phyloP scores from a whole-genome alignment of 30 jellyfish, hydroid and myxozoan genomes.

The Nemopilema nomurai region DNA sequence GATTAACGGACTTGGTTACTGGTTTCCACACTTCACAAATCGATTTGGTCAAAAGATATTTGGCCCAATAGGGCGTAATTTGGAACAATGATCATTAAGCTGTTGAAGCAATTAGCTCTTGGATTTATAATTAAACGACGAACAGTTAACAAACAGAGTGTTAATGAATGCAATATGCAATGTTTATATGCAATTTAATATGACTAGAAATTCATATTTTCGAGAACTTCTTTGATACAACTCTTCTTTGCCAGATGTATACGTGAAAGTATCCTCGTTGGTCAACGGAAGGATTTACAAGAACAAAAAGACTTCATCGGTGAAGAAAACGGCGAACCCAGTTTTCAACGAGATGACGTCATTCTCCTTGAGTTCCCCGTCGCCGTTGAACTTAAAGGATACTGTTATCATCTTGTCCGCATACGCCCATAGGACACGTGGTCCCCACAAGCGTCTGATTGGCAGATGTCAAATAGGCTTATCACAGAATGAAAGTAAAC shows the following conservation, averaged over 20 bases:
- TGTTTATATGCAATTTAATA: too few species aligned
- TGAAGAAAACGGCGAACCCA: slow-evolving; percentile 47
- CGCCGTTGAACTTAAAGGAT: slow-evolving; percentile 11
- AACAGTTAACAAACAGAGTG: background rate
- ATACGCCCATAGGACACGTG: slow-evolving; percentile 62
- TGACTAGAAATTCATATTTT: too few species aligned
- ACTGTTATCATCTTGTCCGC: slow-evolving; percentile 37
- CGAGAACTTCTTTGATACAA: background rate
- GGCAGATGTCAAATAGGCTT: slow-evolving; percentile 82
- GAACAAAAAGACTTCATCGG: slow-evolving; percentile 51
- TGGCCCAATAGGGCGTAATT: too few species aligned
- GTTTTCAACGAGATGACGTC: slow-evolving; percentile 57
- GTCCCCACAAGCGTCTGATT: slow-evolving; percentile 72
- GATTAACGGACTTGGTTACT: too few species aligned
- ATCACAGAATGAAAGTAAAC: slow-evolving; percentile 23
- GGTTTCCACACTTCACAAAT: background rate
- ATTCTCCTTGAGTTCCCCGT: slow-evolving; percentile 25
- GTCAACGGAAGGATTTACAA: slow-evolving; percentile 38
- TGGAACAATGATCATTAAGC: too few species aligned
- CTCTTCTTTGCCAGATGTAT: slow-evolving; percentile 26
- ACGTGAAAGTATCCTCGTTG: slow-evolving; percentile 57
- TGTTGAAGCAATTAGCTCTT: too few species aligned
- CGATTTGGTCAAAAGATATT: too few species aligned
- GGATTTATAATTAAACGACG: too few species aligned
- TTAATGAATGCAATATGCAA: background rate